Base-by-base conservation (phyloP, 2,888 invertebrate genomes). In the Archips crataeganus region DNA sequence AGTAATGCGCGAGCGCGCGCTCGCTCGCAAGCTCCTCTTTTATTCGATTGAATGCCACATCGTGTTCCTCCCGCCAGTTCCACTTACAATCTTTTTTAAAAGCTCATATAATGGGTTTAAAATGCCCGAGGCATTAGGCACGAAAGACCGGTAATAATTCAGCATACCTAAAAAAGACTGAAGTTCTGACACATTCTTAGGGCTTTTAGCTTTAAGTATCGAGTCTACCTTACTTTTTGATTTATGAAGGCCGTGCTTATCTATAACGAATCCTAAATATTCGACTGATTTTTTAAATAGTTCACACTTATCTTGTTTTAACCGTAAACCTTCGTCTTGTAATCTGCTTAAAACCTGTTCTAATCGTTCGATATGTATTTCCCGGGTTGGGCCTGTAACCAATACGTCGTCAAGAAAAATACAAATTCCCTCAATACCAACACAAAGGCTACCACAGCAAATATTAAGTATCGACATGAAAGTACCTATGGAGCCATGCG, bases 1-100 rank as follows among this genome's bases (percentile, higher is more conserved):
- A n/a, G n/a, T 45, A 71, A 51, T 65, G 75, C 36, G 72, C 63
- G 2, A 63, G 23, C 15, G 45, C 45, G 3, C 45, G 15, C 9
- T 70, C 70, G 8, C 68, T 62, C 1, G 68, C 59, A 8, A 76
- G 65, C 49, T 75, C 76, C 5, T 59, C 8, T 49, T 63, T 69
- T 3, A 76, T 57, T 6, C 13, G 34, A 4, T 42, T 23, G 11
- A 76, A 60, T 10, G 74, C 73, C 2, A 2, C 39, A 3, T 63
- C 15, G 13, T 76, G 75, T 8, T 39, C 39, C 2, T 39, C 39
- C 39, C 39, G 39, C 39, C 39, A 39, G 2, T 0, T 39, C 39
- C 39, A 39, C 39, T 39, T 39, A 8, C 23, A 42, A 3, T 45
- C 63, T 47, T 63, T 45, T 63, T 63, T 9, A 63, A 15, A 2